Evolutionary conservation across 2,113 vertebrate species (phyloP), one percentile per base, ranked within the genome.

Genomic region (Amblyopsis rosae): DNA sequence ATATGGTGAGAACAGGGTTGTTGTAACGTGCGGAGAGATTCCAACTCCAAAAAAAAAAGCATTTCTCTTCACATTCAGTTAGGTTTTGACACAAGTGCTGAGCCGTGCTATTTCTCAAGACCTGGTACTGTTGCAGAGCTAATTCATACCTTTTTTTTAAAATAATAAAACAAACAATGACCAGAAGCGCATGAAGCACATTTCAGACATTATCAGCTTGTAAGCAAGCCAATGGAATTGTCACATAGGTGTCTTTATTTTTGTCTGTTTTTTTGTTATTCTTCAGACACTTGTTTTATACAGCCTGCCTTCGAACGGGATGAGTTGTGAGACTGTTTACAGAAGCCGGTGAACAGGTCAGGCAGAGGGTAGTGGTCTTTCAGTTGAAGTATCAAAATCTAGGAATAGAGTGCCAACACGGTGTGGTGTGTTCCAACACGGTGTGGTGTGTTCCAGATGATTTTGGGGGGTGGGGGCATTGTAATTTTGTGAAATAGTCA

Each of bases 1-100:
- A 74, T 87, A 79, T 88, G 85, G 88, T 88, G 70, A 82, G 80
- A 90, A 93, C 91, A 91, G 92, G 89, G 91, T 92, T 91, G 91
- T 92, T 91, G 81, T 79, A 85, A 50, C 82, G 75, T 66, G 35
- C 67, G 77, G 76, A 72, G 16, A 68, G 61, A 72, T 75, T 15
- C n/a, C 55, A 72, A 76, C 12, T 26, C 53, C 56, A 49, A 53
- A 55, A 3, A 17, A 58, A 59, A 15, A 70, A 68, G 67, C 56
- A 32, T 66, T 45, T 47, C 67, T 62, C 72, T 82, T 73, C 76
- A 68, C 51, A 65, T 56, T 56, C 16, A 15, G 13, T 15, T 53
- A 6, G 15, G n/a, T 53, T 53, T 13, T 53, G n/a, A 53, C 13
- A n/a, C 26, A 26, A 26, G 26, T 26, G 26, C 26, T 2, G 26